Conservation (phyloP, 2,888 invertebrate genomes). For the Celastrina argiolus region DNA sequence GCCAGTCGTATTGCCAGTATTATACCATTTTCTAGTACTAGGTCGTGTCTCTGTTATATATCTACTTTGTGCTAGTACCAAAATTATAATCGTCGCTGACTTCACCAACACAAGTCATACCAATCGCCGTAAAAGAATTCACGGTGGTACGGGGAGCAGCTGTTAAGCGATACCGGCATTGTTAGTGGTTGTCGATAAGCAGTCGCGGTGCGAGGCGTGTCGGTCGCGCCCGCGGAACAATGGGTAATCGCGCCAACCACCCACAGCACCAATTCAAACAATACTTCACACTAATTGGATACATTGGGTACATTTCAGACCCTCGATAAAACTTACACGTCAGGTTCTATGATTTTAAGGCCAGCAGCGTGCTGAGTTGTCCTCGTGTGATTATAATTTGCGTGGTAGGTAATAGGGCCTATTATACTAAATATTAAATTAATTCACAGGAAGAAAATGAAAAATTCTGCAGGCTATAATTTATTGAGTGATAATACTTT, state of each 20-base stretch:
- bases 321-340: not conserved
- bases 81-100: no score
- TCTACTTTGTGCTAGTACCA: no score
- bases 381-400: not conserved
- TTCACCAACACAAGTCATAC: not conserved
- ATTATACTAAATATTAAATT: no score
- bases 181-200: constrained; percentile 44
- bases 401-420: no score
- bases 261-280: constrained; percentile 25
- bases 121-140: constrained; percentile 16
- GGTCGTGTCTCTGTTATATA: no score
- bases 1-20: no score
- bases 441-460: no score
- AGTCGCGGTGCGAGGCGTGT: constrained; percentile 67
- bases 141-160: constrained; percentile 59
- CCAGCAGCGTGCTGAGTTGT: not conserved
- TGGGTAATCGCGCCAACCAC: constrained; percentile 55
- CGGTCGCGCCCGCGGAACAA: constrained; percentile 68
- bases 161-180: constrained; percentile 65
- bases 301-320: constrained; percentile 21
- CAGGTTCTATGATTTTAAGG: not conserved
- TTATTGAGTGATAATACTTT: no score
- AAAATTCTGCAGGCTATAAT: no score
- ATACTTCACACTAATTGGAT: constrained; percentile 25
- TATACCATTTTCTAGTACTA: no score